Evolutionary conservation across 2,797 vertebrate genomes (phyloP), one percentile per base, ranked within the genome.

Genomic region (Micropoecilia bifurca): DNA sequence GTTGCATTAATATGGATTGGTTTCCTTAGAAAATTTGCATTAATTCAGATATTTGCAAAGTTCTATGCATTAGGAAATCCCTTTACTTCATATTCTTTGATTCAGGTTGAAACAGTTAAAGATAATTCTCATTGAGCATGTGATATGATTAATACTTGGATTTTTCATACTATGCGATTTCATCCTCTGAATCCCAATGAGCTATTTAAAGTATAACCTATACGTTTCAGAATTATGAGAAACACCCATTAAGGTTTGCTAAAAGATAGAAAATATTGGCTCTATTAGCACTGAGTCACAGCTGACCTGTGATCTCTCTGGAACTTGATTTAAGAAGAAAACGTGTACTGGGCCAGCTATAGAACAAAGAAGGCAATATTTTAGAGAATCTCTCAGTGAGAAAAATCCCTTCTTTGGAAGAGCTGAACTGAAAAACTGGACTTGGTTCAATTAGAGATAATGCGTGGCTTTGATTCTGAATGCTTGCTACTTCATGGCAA

Each of bases 401-500:
- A 88, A 77, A 77, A 89, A 85, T 87, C 85, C 80, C 76, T 89
- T 71, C 79, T 81, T 78, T 61, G 46, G 30, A 87, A 80, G 55
- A 87, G 88, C 87, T 74, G 80, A 80, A 89, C 83, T 84, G 78
- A 85, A 90, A 93, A 84, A 83, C 81, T 80, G 86, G 86, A 88
- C 78, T 89, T 83, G 76, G 92, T 93, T 94, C 92, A 95, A 94
- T 94, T 92, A 93, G 85, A 89, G 86, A 88, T 93, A 90, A 93
- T 93, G 92, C 87, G 87, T 87, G 87, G 90, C 90, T 90, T 91
- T 93, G 87, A 88, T 93, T 81, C 86, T 91, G 88, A 93, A 92
- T 89, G 90, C 89, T 78, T 87, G 87, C 83, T 85, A 72, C 85
- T 88, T 88, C 76, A 83, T 84, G 85, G 89, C 91, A 91, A 94